A percentile compares a stretch with the other conserved stretches of the same genome.
These are phyloP conservation scores for Tichodroma muraria DNA, from an alignment of 2,113 vertebrate genomes.

Conservation along the genomic window DNA sequence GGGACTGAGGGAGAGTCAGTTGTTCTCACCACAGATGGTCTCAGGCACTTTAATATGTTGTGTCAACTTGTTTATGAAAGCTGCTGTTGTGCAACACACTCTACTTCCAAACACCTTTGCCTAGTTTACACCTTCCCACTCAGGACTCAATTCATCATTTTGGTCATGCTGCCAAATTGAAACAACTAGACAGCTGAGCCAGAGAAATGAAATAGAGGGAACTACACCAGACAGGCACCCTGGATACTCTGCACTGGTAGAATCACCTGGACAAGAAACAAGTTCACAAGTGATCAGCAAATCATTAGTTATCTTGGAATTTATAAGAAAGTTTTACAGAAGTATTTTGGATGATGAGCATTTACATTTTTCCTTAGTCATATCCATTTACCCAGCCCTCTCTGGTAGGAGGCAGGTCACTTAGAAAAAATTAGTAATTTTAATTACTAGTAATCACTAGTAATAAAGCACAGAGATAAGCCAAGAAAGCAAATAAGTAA, in stretches of 20 bases:
- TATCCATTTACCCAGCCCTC: neutral
- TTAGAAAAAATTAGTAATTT: neutral
- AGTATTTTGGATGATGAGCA: neutral
- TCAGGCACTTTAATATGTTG: conserved; percentile 27
- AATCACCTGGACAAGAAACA: neutral
- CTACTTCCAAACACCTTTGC: neutral
- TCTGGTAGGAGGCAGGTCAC: neutral
- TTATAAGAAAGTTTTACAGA: neutral
- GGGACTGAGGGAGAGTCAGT: neutral
- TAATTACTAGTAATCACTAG: neutral
- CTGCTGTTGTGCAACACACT: neutral
- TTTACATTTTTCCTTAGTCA: neutral
- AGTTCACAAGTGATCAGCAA: neutral
- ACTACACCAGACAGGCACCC: neutral
- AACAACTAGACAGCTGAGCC: neutral
- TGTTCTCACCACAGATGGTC: neutral
- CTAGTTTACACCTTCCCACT: neutral
- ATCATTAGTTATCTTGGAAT: neutral
- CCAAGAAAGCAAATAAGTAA: neutral
- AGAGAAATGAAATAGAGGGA: neutral
- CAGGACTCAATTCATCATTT: neutral
- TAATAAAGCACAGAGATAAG: neutral
- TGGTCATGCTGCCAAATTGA: neutral
- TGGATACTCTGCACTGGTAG: neutral
- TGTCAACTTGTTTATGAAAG: neutral